Percentiles rank a stretch among this genome's conserved stretches.
Evolutionary conservation across 1,140 invertebrate species (phyloP).

Genomic region (Choristoneura fumiferana): DNA sequence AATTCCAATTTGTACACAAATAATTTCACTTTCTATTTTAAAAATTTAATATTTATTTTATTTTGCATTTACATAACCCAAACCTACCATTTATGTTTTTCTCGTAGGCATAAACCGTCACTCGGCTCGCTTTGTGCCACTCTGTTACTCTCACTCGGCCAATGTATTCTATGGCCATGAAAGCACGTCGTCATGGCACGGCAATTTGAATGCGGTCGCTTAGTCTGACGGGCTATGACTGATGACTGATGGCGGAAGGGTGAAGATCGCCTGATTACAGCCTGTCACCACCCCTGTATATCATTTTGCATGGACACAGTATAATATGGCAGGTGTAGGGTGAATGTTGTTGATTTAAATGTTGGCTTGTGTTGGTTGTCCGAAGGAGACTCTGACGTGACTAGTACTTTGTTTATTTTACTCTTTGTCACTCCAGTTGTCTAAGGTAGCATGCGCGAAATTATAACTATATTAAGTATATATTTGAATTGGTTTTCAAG

Average conservation of each 20-base stretch:
- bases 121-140: constrained; percentile 18
- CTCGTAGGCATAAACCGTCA: constrained; percentile 20
- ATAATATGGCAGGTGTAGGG: constrained; percentile 45
- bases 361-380: constrained; percentile 32
- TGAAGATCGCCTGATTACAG: constrained; percentile 61
- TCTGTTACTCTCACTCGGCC: constrained; percentile 49
- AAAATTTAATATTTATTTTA: too few species aligned
- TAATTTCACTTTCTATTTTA: too few species aligned
- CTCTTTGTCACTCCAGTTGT: too few species aligned
- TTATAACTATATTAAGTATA: too few species aligned
- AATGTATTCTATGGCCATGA: constrained; percentile 64
- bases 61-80: too few species aligned
- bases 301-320: constrained; percentile 62
- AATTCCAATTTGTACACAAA: too few species aligned
- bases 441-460: too few species aligned
- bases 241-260: constrained; percentile 76
- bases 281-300: constrained; percentile 63
- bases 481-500: too few species aligned
- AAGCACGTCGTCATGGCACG: constrained; percentile 71
- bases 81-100: background rate
- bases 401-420: too few species aligned
- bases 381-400: constrained; percentile 27
- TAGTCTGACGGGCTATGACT: constrained; percentile 53
- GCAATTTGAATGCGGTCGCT: constrained; percentile 76
- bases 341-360: constrained; percentile 24